Evolutionary conservation across 2,113 vertebrate genomes (phyloP).

Genomic region (Semnopithecus entellus): DNA sequence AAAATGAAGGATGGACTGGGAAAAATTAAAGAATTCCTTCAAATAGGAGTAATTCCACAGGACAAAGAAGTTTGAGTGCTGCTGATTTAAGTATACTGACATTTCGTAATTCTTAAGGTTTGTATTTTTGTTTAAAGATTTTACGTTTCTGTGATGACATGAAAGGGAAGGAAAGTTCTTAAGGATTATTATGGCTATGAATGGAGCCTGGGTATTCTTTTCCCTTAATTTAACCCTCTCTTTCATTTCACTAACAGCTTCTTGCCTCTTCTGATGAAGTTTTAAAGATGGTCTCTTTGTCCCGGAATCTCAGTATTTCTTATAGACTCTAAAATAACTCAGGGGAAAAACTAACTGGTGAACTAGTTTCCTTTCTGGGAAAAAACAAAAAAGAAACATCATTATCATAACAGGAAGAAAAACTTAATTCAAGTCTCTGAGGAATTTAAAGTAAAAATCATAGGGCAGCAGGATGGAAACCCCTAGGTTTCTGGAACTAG

Average conservation of each 20-base stretch:
- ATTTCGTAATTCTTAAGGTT: not conserved
- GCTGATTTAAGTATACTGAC: not conserved
- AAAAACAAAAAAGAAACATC: conserved; percentile 68
- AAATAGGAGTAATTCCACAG: not conserved
- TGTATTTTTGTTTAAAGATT: conserved; percentile 1
- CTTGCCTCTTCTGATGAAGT: conserved; percentile 55
- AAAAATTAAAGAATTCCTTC: conserved; percentile 17
- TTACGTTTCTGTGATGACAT: not conserved
- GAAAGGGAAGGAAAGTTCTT: not conserved
- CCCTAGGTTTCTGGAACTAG: conserved; percentile 77
- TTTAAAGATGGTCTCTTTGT: conserved; percentile 55
- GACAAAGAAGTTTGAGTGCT: not conserved
- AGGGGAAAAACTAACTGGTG: conserved; percentile 64
- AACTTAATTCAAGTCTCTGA: conserved; percentile 76
- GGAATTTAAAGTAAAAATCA: conserved; percentile 80
- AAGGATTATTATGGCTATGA: not conserved
- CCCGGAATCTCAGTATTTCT: conserved; percentile 77
- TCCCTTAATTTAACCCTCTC: not conserved
- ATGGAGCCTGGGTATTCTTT: conserved; percentile 9
- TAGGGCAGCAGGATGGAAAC: conserved; percentile 79
- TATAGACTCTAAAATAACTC: conserved; percentile 72
- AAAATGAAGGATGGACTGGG: not conserved
- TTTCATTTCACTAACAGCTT: conserved; percentile 38
- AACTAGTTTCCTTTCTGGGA: conserved; percentile 79
- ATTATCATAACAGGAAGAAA: conserved; percentile 77